Base-by-base conservation (phyloP, 2,797 vertebrate species). In the Benthosema pterotum region DNA sequence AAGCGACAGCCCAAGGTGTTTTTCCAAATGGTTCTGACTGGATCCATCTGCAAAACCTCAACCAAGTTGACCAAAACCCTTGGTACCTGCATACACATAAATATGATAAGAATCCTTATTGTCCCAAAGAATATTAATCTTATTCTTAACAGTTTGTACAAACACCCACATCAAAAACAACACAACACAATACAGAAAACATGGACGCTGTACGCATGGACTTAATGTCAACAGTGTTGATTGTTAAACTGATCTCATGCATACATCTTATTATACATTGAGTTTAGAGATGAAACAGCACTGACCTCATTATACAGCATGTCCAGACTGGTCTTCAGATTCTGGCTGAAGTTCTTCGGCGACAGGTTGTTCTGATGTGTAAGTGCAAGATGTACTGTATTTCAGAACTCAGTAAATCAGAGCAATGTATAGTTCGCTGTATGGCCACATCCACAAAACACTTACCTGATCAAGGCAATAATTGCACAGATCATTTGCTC, bases 381-480 rank as follows among this genome's bases (percentile, higher is more conserved):
- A 50, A 17, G 5, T 19, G 65, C 5, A 59, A 15, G 8, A 2
- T 52, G 50, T 58, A 15, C 25, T 52, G 50, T 58, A 15, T 32
- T 75, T 18, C 11, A 42, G 6, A n/a, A 49, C 0, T 11, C 8
- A 38, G 32, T 2, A 45, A 22, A 19, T 47, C 13, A 11, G 19
- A 13, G 15, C 22, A 32, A 42, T 14, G 1, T 11, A 42, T 12
- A 13, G 8, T 32, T 52, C 42, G 50, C n/a, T 65, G 7, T 14
- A 9, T 8, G 1, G 51, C 8, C 0, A 52, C 15, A 52, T 64
- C 42, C 15, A 52, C 57, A 18, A 19, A 64, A 63, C 1, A 63
- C 79, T 79, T 90, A 98, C 96, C 90, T 92, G 91, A 62, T 95
- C 88, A 42, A 83, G 60, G 66, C 96, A 98, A 82, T 95, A 95